Conservation (phyloP, 2,888 invertebrate genomes). For the Adineta ricciae region DNA sequence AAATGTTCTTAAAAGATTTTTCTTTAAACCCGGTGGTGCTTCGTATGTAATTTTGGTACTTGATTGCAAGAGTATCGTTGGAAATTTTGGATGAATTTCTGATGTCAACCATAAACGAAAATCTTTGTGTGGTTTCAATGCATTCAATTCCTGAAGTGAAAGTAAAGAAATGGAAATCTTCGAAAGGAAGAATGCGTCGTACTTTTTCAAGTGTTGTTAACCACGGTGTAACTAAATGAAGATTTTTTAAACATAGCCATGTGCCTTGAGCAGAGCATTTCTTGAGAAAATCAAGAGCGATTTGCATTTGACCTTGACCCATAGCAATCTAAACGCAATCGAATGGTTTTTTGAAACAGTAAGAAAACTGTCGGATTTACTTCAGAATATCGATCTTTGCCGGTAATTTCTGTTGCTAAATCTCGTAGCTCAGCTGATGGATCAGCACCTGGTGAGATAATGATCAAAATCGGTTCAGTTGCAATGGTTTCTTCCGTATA, state of each 20-base stretch:
- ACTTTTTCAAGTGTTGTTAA: constrained; percentile 61
- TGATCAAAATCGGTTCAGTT: constrained; percentile 67
- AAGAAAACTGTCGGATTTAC: constrained; percentile 42
- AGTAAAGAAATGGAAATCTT: not conserved
- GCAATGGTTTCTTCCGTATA: constrained; percentile 56
- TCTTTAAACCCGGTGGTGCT: constrained; percentile 73
- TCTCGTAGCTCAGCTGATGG: constrained; percentile 70
- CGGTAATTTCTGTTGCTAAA: constrained; percentile 56
- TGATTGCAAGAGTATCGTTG: constrained; percentile 64
- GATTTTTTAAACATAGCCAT: constrained; percentile 71
- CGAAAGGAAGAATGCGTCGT: constrained; percentile 23
- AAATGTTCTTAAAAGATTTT: constrained; percentile 66
- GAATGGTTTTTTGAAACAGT: not conserved
- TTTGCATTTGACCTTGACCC: constrained; percentile 67
- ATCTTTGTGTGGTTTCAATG: constrained; percentile 51
- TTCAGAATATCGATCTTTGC: constrained; percentile 56
- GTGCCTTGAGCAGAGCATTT: constrained; percentile 59
- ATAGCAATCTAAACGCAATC: constrained; percentile 59
- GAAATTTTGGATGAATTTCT: constrained; percentile 68
- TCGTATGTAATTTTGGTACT: constrained; percentile 70
- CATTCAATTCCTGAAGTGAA: constrained; percentile 53
- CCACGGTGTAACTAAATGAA: constrained; percentile 67
- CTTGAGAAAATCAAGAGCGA: constrained; percentile 57
- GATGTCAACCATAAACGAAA: constrained; percentile 76
- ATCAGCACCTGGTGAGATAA: constrained; percentile 79